phyloP scores from a whole-genome alignment of 2,797 vertebrate species.

The Oreochromis mossambicus region DNA sequence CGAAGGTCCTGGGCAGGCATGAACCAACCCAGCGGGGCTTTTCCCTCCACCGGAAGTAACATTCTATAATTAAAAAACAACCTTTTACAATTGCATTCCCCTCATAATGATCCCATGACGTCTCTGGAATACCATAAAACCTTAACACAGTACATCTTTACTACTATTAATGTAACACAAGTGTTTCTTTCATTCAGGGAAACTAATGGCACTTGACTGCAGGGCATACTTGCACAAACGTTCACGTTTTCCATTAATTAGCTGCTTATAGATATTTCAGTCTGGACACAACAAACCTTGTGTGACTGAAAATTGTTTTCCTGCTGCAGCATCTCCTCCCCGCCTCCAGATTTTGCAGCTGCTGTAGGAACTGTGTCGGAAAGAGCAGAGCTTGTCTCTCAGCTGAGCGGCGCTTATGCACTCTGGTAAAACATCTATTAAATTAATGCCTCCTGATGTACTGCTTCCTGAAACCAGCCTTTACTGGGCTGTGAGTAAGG shows the following conservation, averaged over 20 bases:
- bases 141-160: not conserved
- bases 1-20: not conserved
- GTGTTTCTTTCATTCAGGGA: not conserved
- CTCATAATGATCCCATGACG: not conserved
- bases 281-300: not conserved
- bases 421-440: constrained; percentile 45
- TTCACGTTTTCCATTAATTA: not conserved
- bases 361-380: not conserved
- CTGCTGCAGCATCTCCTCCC: not conserved
- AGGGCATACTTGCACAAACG: not conserved
- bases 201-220: not conserved
- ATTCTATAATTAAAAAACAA: not conserved
- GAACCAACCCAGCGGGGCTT: not conserved
- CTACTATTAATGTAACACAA: not conserved
- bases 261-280: not conserved
- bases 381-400: not conserved
- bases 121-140: not conserved
- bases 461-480: constrained; percentile 41
- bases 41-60: not conserved
- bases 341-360: not conserved
- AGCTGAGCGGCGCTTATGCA: not conserved
- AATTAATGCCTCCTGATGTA: constrained; percentile 21
- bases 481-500: constrained; percentile 16
- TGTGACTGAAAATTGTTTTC: not conserved
- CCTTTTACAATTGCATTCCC: not conserved